A percentile compares a stretch with the other conserved stretches of the same genome.
Evolutionary conservation across 2,113 vertebrate species (phyloP).

Genomic region (Raphicerus campestris): DNA sequence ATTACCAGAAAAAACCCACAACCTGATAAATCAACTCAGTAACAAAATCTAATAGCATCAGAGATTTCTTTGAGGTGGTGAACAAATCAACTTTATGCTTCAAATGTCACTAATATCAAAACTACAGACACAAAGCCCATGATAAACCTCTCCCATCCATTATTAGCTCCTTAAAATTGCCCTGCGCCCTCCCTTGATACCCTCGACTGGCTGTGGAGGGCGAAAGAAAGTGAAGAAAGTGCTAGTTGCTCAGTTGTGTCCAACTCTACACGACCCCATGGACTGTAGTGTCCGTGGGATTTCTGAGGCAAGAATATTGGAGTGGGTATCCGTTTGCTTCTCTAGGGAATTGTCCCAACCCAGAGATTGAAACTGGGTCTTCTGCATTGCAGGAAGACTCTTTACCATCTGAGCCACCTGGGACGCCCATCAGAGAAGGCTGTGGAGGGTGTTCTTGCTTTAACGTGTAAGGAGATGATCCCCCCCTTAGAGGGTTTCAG

Average conservation of each 20-base stretch:
- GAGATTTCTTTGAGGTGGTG: neutral
- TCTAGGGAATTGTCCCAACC: neutral
- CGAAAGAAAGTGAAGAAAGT: neutral
- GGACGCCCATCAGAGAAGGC: neutral
- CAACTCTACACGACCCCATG: accelerated
- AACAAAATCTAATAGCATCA: neutral
- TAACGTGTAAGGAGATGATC: neutral
- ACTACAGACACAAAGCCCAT: neutral
- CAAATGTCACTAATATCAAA: neutral
- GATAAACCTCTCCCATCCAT: neutral
- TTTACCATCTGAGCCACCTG: neutral
- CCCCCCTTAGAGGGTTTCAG: neutral
- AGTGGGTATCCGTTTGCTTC: neutral
- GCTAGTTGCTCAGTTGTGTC: neutral
- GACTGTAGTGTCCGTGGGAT: neutral
- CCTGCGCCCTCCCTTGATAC: neutral
- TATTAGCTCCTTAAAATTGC: neutral
- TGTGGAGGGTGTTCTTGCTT: neutral
- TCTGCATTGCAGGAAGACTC: neutral
- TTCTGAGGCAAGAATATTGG: neutral
- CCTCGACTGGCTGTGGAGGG: neutral
- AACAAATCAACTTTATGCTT: neutral
- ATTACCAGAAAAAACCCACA: neutral
- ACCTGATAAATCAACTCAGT: neutral
- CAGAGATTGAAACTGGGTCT: neutral